These are phyloP conservation scores for Theristicus caerulescens DNA, from an alignment of 2,113 vertebrate species.

Conservation along the genomic window DNA sequence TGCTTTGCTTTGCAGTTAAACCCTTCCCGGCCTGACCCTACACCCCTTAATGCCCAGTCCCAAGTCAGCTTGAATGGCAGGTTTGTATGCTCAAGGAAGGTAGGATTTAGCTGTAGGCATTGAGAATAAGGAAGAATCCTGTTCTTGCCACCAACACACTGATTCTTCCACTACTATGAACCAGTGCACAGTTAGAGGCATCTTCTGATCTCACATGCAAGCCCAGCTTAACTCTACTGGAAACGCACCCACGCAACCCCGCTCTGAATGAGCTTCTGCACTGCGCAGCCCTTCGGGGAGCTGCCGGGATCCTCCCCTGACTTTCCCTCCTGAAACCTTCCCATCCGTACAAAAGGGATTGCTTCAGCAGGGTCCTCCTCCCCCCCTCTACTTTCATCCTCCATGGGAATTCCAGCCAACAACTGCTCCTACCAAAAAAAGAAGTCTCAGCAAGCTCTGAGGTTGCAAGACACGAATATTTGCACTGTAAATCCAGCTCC, in stretches of 20 bases:
- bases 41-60: not conserved
- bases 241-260: not conserved
- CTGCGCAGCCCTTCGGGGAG: not conserved
- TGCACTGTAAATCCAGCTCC: conserved; percentile 31
- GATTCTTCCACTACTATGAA: not conserved
- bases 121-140: not conserved
- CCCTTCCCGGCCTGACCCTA: not conserved
- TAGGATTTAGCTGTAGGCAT: not conserved
- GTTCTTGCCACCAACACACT: not conserved
- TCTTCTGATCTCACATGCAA: not conserved
- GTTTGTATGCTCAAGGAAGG: not conserved
- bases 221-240: not conserved
- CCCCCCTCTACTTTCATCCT: not conserved
- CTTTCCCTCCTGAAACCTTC: not conserved
- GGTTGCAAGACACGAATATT: not conserved
- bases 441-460: not conserved
- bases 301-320: not conserved
- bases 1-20: not conserved
- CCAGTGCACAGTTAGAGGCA: not conserved
- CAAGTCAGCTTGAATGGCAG: not conserved
- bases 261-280: not conserved
- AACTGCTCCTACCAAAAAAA: conserved; percentile 25
- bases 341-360: not conserved
- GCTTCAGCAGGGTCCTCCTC: not conserved
- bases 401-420: conserved; percentile 16